phyloP scores from a whole-genome alignment of 2,113 vertebrate species.

The Serinus canaria region DNA sequence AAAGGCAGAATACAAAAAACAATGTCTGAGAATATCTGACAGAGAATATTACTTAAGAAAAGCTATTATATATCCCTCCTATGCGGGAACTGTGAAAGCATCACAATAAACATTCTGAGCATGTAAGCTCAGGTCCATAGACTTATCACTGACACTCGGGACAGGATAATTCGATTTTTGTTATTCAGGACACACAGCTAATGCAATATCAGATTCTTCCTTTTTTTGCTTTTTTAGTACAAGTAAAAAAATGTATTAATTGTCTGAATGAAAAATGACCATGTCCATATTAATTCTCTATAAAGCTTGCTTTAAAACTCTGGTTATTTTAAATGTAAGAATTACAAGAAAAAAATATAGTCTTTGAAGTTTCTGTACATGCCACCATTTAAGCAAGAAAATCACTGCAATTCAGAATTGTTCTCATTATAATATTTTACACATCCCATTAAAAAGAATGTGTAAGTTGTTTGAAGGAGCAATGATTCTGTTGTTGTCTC shows the following conservation, averaged over 20 bases:
- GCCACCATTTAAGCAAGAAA: neutral
- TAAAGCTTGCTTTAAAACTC: neutral
- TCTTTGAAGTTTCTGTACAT: neutral
- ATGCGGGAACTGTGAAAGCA: neutral
- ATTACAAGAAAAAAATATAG: neutral
- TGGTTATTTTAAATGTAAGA: neutral
- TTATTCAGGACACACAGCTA: neutral
- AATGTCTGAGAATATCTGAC: neutral
- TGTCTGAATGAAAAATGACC: neutral
- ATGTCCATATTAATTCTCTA: neutral
- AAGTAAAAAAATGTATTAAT: neutral
- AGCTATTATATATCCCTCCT: neutral
- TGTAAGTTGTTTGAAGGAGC: neutral
- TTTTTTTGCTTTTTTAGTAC: neutral
- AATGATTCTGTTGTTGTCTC: conserved; percentile 9
- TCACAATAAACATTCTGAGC: neutral
- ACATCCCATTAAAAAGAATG: neutral
- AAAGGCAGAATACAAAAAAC: neutral
- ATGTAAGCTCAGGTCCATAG: neutral
- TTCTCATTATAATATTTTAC: conserved; percentile 11
- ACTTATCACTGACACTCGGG: neutral
- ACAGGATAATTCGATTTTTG: neutral
- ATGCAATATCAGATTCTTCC: neutral
- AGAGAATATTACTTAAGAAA: neutral
- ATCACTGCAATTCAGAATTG: neutral